A percentile compares a stretch with the other conserved stretches of the same genome.
Evolutionary conservation across 2,113 vertebrate genomes (phyloP).

Genomic region (cat (Felis catus)): F.catus_Fca126_mat1.0 CM031416.1:103184001-103184500

Average conservation of each 20-base stretch:
- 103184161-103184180: neutral
- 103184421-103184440: neutral
- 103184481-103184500: neutral
- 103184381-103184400: neutral
- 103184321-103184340: neutral
- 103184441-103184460: neutral
- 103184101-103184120: constrained; percentile 27
- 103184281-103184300: neutral
- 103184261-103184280: neutral
- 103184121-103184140: constrained; percentile 23
- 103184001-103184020: constrained; percentile 5
- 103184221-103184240: neutral
- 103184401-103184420: neutral
- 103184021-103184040: neutral
- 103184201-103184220: neutral
- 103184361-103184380: neutral
- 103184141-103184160: neutral
- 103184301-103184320: neutral
- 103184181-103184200: neutral
- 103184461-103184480: neutral
- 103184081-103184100: neutral
- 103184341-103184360: neutral
- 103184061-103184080: neutral
- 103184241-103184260: neutral
- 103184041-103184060: neutral